Percentiles rank a stretch among this genome's conserved stretches.
Conservation (phyloP, 1,140 invertebrate species). For the Pachypsylla venusta region DNA sequence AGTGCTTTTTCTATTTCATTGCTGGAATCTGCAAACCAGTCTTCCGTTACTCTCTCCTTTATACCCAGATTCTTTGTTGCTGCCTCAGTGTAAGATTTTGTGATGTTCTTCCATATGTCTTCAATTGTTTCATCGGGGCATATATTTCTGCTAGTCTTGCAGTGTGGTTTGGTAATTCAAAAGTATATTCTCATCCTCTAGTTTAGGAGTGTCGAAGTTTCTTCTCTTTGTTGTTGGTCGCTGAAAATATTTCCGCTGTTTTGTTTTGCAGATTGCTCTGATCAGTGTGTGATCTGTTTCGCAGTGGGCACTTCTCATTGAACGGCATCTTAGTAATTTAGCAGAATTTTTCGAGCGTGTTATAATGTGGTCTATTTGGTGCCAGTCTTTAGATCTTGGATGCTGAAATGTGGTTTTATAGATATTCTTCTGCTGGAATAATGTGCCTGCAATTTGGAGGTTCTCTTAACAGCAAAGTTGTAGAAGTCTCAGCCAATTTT, state of each 20-base stretch:
- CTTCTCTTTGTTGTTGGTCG: not conserved
- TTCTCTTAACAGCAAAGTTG: not conserved
- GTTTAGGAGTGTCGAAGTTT: not conserved
- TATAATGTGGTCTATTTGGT: not conserved
- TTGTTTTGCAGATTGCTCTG: not conserved
- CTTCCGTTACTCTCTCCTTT: not conserved
- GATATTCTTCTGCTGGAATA: not conserved
- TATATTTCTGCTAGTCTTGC: not conserved
- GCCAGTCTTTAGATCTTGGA: not conserved
- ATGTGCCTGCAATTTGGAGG: not conserved
- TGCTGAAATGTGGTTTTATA: not conserved
- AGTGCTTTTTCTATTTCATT: not conserved
- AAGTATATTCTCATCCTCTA: not conserved
- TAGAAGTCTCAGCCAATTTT: not conserved
- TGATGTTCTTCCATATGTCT: not conserved
- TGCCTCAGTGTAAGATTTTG: not conserved
- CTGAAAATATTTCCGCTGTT: not conserved
- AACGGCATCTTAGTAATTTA: not conserved
- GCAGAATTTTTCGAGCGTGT: not conserved
- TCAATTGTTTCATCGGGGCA: not conserved
- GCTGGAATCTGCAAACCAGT: not conserved
- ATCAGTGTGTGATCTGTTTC: not conserved
- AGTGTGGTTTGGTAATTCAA: not conserved
- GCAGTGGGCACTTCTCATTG: not conserved
- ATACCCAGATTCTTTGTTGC: not conserved